Base-by-base conservation (phyloP, 2,113 vertebrate genomes). In the Potamarius usumacintae region DNA sequence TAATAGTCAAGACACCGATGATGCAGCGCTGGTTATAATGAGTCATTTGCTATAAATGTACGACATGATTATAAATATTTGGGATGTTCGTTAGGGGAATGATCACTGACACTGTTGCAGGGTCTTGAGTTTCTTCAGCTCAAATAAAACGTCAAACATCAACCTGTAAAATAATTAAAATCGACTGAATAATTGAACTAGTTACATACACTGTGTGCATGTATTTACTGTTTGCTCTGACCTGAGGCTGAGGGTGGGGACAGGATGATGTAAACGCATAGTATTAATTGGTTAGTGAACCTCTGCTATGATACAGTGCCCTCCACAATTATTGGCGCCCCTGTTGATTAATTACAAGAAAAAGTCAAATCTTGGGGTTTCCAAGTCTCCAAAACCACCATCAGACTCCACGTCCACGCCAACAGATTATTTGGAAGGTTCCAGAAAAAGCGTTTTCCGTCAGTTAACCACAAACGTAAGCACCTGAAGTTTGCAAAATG, bases 31-130 rank as follows among this genome's bases (percentile, higher is more conserved):
- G 72, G 42, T 79, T 86, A 50, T 50, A 78, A 71, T 5, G 14
- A 86, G 60, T 60, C 34, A 50, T 63, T 48, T 55, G 48, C 53
- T 34, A 12, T 52, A 82, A 80, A 20, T 71, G 55, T 60, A 34
- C n/a, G 10, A 17, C 27, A 20, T 84, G 42, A 84, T 11, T 48
- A 74, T 74, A 84, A 84, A 84, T 80, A 65, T 84, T 60, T 81
- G 53, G 60, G 20, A 78, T 27, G 15, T 78, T 53, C 7, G 6
- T 53, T 15, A 34, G 6, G 34, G 72, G 11, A 58, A 52, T 57
- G 69, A 58, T 14, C 14, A 4, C 74, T 82, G 57, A 88, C 5
- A 27, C 65, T 11, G 25, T 17, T 50, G 20, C 34, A 76, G 72
- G 34, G 9, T 22, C 72, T 50, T 76, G 11, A 22, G 34, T 1